Conservation (phyloP, 2,113 vertebrate species). For the Nanger granti region DNA sequence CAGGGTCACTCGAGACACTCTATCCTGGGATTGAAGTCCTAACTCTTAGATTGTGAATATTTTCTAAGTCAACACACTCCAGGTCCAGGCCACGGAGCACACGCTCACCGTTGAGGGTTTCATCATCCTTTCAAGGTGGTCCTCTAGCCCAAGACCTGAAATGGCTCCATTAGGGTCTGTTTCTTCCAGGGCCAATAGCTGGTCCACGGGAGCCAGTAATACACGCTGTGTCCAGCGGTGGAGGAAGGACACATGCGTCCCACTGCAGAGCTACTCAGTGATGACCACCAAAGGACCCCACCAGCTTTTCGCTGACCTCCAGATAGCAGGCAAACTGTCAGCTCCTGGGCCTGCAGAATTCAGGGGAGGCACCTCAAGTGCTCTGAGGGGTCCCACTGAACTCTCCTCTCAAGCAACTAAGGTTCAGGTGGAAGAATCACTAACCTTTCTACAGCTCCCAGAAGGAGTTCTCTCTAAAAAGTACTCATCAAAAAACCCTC, state of each 20-base stretch:
- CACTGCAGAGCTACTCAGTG: background rate
- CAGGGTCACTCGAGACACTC: background rate
- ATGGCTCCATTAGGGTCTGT: background rate
- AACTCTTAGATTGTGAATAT: background rate
- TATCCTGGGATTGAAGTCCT: background rate
- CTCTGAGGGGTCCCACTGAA: background rate
- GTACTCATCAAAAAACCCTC: background rate
- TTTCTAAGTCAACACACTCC: background rate
- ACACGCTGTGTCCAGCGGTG: accelerated
- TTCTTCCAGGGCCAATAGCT: background rate
- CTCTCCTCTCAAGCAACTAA: background rate
- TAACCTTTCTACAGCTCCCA: background rate
- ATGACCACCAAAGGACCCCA: background rate
- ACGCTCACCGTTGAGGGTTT: background rate
- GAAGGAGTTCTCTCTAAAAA: background rate
- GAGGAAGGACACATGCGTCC: background rate
- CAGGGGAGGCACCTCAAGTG: background rate
- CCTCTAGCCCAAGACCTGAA: background rate
- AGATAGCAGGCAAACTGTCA: background rate
- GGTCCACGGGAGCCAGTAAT: background rate
- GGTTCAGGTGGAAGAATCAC: background rate
- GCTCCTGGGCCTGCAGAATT: background rate
- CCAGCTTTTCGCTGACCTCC: background rate
- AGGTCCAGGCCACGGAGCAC: background rate
- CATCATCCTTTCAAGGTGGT: background rate